These are phyloP conservation scores for Vannuccia rotundouncinata DNA, from an alignment of 2,888 invertebrate genomes.

Conservation along the genomic window DNA sequence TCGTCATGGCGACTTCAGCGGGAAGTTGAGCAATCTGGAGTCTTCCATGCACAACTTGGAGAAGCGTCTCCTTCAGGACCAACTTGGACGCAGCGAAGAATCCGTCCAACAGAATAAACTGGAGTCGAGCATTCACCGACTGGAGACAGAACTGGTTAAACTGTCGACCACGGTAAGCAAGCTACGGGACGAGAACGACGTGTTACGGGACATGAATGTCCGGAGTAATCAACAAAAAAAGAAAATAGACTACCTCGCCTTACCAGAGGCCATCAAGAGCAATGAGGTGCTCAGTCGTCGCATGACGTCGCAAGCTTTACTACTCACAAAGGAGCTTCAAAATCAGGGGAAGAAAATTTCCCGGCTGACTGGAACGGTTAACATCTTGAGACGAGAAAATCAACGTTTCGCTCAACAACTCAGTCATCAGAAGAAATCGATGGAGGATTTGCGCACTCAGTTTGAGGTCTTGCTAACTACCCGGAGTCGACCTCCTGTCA, in stretches of 20 bases:
- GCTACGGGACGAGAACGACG: background rate
- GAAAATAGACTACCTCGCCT: background rate
- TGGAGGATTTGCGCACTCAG: background rate
- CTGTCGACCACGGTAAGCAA: background rate
- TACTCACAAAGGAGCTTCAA: background rate
- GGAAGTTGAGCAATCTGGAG: background rate
- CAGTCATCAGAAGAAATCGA: background rate
- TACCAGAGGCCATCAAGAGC: background rate
- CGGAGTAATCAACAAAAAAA: background rate
- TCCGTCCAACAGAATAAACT: background rate
- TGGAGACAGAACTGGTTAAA: background rate
- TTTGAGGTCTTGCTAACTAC: background rate
- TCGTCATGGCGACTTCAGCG: background rate
- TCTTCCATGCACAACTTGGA: background rate
- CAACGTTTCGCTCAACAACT: background rate
- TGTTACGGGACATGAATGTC: background rate
- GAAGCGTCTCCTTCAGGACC: background rate
- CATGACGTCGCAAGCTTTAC: background rate
- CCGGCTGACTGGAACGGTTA: background rate
- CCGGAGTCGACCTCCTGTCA: background rate
- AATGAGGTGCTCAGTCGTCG: background rate
- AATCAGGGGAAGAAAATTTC: background rate
- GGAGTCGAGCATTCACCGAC: background rate
- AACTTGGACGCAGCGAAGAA: background rate
- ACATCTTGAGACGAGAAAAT: background rate